Conservation (phyloP, 2,888 invertebrate species). For the Azorinus chamasolen region DNA sequence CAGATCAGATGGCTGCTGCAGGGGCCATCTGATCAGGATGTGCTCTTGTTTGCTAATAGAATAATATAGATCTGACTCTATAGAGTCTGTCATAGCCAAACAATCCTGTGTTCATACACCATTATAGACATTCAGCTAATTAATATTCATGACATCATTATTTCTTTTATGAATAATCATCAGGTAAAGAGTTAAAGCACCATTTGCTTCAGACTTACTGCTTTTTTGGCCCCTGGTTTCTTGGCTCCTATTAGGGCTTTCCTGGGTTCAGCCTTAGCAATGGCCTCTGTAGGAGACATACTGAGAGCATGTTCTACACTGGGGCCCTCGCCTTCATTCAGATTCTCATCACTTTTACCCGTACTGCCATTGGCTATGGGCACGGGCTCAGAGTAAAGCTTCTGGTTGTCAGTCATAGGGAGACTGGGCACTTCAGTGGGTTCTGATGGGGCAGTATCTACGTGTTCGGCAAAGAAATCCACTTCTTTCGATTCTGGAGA, state of each 20-base stretch:
- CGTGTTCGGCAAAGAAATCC: constrained; percentile 96
- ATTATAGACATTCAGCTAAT: no score
- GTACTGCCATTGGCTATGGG: constrained; percentile 75
- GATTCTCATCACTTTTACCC: constrained; percentile 22
- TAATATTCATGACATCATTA: no score
- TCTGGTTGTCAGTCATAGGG: constrained; percentile 68
- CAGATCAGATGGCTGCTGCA: no score
- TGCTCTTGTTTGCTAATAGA: no score
- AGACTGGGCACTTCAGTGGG: constrained; percentile 15
- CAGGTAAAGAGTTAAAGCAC: no score
- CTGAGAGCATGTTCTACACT: constrained; percentile 87
- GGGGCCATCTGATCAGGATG: no score
- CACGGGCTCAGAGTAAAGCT: constrained; percentile 65
- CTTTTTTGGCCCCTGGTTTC: constrained; percentile 90
- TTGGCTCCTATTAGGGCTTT: constrained; percentile 92
- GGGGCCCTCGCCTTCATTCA: constrained; percentile 83
- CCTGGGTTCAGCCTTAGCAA: constrained; percentile 86
- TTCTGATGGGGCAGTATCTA: constrained; percentile 63
- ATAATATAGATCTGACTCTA: no score
- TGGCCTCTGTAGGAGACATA: constrained; percentile 84
- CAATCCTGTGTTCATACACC: no score
- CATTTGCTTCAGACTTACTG: constrained; percentile 89
- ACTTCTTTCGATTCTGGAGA: constrained; percentile 89
- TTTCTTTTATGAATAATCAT: no score
- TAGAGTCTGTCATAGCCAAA: no score